Evolutionary conservation across 1,140 invertebrate genomes (phyloP), one percentile per base, ranked within the genome.

Genomic region (Oreohelix idahoensis): DNA sequence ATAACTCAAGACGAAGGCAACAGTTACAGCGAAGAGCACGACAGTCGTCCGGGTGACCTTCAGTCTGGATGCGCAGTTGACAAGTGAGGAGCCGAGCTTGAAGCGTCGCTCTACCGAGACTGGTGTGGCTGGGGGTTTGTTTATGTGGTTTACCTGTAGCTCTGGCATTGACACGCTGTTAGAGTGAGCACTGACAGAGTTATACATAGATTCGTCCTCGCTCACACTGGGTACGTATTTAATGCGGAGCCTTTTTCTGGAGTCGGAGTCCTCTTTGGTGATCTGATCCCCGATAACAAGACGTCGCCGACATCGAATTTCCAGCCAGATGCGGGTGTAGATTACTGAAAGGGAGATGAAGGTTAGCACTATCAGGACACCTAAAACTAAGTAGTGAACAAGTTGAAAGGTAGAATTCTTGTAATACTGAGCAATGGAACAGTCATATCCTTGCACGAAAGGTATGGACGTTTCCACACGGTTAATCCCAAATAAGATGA

Each of bases 1-100:
- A 53, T 89, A 90, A 51, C 88, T 89, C 15, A 89, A 82, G 1
- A 89, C 83, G 71, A 90, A 90, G 26, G 85, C 86, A 0, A 90
- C 84, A 32, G 89, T 89, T 38, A 90, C 88, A 35, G 87, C 85
- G 69, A 90, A 88, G 2, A 90, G 77, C 23, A 90, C 85, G 1
- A 89, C 78, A 26, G 88, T 89, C 11, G 88, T 89, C 42, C 86
- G 83, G 36, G 84, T 89, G n/a, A 89, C 86, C 49, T 86, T 84
- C n/a, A 89, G 77, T 23, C 83, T 83, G 15, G 79, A 79, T 20
- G 86, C 81, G 53, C 81, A 82, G 36, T 53, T 77, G 73, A 84
- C 83, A 70, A 86, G 36, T 69, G 70, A 77, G 29, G 70, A 77
- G 29, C 29, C 73, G 13, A 49, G 35, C 20, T 70, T 85, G 70